These are phyloP conservation scores for Porphyrio hochstetteri DNA, from an alignment of 2,113 vertebrate genomes.

Conservation along the genomic window DNA sequence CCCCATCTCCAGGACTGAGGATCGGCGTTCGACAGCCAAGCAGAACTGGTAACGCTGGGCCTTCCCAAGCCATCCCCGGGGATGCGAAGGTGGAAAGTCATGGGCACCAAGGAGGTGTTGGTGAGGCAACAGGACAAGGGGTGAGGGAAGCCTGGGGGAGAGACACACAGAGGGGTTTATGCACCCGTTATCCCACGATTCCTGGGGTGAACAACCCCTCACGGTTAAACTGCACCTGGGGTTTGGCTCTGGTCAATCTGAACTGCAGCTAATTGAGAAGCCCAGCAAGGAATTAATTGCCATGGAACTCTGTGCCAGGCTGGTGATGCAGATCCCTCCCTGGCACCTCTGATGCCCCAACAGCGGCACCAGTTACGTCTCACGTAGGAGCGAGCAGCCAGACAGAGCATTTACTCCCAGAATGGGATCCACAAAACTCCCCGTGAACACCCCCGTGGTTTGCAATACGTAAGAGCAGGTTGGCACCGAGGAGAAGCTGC, in stretches of 20 bases:
- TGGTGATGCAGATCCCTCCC: neutral
- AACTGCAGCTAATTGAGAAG: neutral
- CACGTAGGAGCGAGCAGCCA: too few relatives aligned
- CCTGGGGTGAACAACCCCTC: neutral
- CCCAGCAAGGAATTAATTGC: neutral
- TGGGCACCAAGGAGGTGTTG: slow-evolving; percentile 83
- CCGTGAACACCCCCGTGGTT: neutral
- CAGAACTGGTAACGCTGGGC: slow-evolving; percentile 64
- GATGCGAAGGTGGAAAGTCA: slow-evolving; percentile 82
- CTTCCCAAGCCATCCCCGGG: slow-evolving; percentile 77
- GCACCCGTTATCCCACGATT: neutral
- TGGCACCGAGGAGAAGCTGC: neutral
- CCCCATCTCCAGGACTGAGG: slow-evolving; percentile 36
- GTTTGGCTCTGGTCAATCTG: neutral
- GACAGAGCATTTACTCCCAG: neutral
- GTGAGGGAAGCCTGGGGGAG: too few relatives aligned
- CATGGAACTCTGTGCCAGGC: neutral
- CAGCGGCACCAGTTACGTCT: too few relatives aligned
- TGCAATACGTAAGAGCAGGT: neutral
- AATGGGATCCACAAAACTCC: neutral
- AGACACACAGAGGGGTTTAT: neutral
- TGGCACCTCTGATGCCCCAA: too few relatives aligned
- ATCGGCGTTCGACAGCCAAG: slow-evolving; percentile 35
- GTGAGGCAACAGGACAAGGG: slow-evolving; percentile 77
- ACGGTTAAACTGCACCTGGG: neutral